Percentiles rank a stretch among this genome's conserved stretches.
These are phyloP conservation scores for Muscicapa adusta DNA, from an alignment of 2,113 vertebrate species.

Conservation along the genomic window DNA sequence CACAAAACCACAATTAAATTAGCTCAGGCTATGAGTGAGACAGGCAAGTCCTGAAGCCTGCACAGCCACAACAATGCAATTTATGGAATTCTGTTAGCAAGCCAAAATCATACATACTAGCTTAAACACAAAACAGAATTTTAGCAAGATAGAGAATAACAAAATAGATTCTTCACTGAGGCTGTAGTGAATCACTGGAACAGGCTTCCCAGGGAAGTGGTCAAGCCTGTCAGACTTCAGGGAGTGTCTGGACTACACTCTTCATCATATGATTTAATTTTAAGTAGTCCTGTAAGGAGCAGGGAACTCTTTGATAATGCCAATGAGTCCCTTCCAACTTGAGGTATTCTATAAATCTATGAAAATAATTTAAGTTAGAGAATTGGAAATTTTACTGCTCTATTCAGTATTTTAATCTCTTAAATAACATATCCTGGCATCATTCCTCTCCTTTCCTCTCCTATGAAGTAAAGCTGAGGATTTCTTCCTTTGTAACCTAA, in stretches of 20 bases:
- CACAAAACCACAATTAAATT: not conserved
- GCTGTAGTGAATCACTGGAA: accelerated
- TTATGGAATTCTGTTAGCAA: not conserved
- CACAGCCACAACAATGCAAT: not conserved
- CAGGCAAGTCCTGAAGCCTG: not conserved
- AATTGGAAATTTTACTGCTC: not conserved
- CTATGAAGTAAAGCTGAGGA: not conserved
- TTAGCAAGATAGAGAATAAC: not conserved
- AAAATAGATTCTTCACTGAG: not conserved
- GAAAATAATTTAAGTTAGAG: not conserved
- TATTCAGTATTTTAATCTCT: not conserved
- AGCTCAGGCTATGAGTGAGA: not conserved
- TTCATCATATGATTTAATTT: not conserved
- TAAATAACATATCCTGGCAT: not conserved
- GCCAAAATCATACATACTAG: not conserved
- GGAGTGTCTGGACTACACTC: accelerated
- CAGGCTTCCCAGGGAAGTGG: not conserved
- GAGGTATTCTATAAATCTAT: not conserved
- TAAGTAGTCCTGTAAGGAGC: not conserved
- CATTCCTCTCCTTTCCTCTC: not conserved
- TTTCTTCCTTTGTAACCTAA: not conserved
- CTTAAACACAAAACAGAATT: not conserved
- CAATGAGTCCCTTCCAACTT: not conserved
- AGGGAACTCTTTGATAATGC: not conserved
- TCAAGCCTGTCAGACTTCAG: not conserved